Evolutionary conservation across 2,113 vertebrate genomes (phyloP), one percentile per base, ranked within the genome.

Genomic region (Bos javanicus): DNA sequence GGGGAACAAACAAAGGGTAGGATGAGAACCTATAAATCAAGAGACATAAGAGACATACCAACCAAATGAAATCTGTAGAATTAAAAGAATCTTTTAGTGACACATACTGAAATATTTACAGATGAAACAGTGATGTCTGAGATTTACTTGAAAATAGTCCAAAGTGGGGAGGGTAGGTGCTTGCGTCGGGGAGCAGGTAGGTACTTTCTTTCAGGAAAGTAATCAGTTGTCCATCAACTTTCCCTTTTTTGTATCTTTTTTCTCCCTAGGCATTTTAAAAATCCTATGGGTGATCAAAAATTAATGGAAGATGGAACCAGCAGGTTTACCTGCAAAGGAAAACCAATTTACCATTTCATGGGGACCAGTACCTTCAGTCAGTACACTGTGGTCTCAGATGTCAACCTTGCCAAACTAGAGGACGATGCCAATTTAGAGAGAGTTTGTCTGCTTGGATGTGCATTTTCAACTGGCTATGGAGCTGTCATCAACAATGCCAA

Each of bases 391-490:
- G 43, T 99, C 3, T 98, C 99, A 71, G 99, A 99, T 93, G 96
- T 98, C 2, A 97, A 99, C 16, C 98, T 99, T 96, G 99, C 98
- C 59, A 99, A 99, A 98, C 98, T 99, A 23, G 95, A 98, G 59
- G 98, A 99, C 0, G 97, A 99, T 48, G 99, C 99, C 28, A 99
- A 99, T 84, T 98, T 99, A 95, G 98, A 99, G 36, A 99, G 99
- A 94, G 99, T 99, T 60, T 99, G 99, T 96, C 98, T 99, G 39
- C 97, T 99, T n/a, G 99, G 99, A 57, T 99, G 99, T 97, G 99
- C 99, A 0, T 94, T 99, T 62, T 97, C 99, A 91, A 99, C 99
- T 1, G 99, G 99, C n/a, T 99, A 99, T 11, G 99, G 99, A 92
- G 99, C 99, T 36, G 99, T 99, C 39, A 97, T 99, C 71, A 99